Evolutionary conservation across 53 echinoderm and acorn worm genomes (phyloP).

Genomic region (Holothuria scabra): DNA sequence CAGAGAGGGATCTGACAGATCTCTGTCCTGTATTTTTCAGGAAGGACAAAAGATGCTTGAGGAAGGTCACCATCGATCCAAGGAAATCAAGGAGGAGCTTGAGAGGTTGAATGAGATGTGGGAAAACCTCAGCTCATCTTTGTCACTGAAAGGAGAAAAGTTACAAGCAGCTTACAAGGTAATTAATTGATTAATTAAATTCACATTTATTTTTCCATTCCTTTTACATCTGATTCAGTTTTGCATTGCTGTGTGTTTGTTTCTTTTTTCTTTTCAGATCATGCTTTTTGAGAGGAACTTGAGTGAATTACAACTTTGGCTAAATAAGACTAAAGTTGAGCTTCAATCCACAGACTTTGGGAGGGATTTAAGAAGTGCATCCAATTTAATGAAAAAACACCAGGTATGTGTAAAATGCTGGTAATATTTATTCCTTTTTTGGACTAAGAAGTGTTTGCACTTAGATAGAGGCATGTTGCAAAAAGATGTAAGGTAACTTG

Average conservation of each 20-base stretch:
- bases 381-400: constrained; percentile 87
- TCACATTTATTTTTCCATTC: too few relatives aligned
- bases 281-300: constrained; percentile 70
- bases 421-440: background rate
- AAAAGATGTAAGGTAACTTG: too few relatives aligned
- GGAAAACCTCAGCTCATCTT: constrained; percentile 55
- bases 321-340: constrained; percentile 72
- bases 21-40: constrained; percentile 13
- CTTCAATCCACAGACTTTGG: constrained; percentile 79
- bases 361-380: constrained; percentile 78
- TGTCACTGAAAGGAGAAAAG: constrained; percentile 70
- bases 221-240: too few relatives aligned
- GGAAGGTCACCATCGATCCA: constrained; percentile 74
- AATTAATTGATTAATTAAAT: background rate
- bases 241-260: background rate
- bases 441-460: background rate
- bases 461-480: too few relatives aligned
- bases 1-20: too few relatives aligned
- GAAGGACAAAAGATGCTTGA: constrained; percentile 74
- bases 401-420: constrained; percentile 47
- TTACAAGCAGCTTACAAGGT: constrained; percentile 82
- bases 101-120: constrained; percentile 70
- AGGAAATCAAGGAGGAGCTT: constrained; percentile 71
- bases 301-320: constrained; percentile 79
- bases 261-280: constrained; percentile 50